These are phyloP conservation scores for Jacana jacana DNA, from an alignment of 2,113 vertebrate genomes.

Conservation along the genomic window DNA sequence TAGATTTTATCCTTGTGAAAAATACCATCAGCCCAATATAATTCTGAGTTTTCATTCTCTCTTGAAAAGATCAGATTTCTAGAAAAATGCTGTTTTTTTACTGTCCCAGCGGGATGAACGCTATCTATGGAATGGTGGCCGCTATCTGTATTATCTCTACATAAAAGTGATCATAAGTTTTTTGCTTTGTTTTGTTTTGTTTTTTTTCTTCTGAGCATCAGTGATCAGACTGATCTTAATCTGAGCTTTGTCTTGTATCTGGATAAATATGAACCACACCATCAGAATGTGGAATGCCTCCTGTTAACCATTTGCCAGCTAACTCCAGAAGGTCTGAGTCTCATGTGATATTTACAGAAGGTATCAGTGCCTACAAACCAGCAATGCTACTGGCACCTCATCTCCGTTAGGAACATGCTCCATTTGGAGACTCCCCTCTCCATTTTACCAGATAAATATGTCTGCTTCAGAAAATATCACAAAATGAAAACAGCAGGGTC, in stretches of 20 bases:
- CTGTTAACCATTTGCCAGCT: background rate
- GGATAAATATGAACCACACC: background rate
- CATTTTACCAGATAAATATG: background rate
- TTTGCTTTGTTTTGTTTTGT: no score
- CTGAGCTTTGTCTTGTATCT: background rate
- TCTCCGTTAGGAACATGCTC: background rate
- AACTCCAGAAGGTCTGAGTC: background rate
- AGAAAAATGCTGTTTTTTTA: background rate
- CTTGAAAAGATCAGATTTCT: background rate
- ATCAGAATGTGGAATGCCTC: background rate
- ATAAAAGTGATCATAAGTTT: background rate
- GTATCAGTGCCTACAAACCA: background rate
- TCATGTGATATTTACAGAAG: background rate
- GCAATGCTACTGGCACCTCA: background rate
- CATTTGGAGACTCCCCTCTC: background rate
- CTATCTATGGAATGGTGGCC: background rate
- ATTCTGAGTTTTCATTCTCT: background rate
- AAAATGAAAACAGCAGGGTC: background rate
- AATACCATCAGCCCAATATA: background rate
- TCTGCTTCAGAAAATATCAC: background rate
- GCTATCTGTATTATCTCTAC: background rate
- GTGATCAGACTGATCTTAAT: background rate
- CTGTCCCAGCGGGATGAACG: background rate
- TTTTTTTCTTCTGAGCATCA: background rate
- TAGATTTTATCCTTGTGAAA: background rate